Evolutionary conservation across 2,113 vertebrate species (phyloP).

Genomic region (Entomyzon cyanotis): DNA sequence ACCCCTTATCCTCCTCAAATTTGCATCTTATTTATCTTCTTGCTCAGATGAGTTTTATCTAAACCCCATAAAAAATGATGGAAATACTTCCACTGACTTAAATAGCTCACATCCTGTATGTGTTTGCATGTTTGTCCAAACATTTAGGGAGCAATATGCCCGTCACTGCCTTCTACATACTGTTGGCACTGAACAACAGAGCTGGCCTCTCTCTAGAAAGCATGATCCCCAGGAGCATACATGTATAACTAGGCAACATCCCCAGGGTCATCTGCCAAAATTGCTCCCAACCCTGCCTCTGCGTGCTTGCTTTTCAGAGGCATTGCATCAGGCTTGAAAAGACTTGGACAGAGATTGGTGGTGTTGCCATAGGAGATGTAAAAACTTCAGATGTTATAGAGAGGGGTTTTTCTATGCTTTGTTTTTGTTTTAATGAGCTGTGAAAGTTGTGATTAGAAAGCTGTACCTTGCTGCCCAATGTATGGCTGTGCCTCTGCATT

Average conservation of each 20-base stretch:
- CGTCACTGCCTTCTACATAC: not conserved
- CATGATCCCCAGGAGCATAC: rapidly evolving
- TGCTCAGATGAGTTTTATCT: not conserved
- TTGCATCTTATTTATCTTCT: not conserved
- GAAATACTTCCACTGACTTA: not conserved
- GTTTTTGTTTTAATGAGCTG: not conserved
- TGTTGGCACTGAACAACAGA: not conserved
- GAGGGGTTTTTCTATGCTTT: not conserved
- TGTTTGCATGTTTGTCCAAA: not conserved
- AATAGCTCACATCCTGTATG: not conserved
- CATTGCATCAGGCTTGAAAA: not conserved
- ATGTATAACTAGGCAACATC: not conserved
- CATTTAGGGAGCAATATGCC: not conserved
- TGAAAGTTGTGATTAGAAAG: not conserved
- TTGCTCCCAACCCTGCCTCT: not conserved
- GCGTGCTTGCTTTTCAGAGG: not conserved
- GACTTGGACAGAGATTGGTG: not conserved
- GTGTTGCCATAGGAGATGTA: not conserved
- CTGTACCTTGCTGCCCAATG: not conserved
- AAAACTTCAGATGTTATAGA: not conserved
- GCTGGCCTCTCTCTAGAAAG: not conserved
- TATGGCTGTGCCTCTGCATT: not conserved
- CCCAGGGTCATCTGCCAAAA: not conserved
- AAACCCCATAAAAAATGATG: not conserved
- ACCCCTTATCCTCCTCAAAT: not conserved